These are phyloP conservation scores for Tuta absoluta DNA, from an alignment of 2,888 invertebrate species.

Conservation along the genomic window DNA sequence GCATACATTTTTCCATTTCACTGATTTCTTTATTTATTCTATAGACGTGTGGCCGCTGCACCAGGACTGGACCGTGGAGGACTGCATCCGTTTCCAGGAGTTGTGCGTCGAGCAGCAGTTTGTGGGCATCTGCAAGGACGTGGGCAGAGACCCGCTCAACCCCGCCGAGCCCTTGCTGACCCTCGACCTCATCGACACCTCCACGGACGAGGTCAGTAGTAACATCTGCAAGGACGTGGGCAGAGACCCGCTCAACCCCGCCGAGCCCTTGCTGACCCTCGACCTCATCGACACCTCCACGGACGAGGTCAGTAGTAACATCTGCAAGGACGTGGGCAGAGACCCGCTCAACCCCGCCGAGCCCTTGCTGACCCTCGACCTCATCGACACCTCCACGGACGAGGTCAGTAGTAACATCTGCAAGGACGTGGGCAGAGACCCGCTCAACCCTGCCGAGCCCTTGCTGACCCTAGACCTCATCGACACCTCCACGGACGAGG, in stretches of 20 bases:
- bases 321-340: conserved; percentile 82
- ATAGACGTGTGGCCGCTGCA: conserved; percentile 79
- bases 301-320: conserved; percentile 52
- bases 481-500: conserved; percentile 84
- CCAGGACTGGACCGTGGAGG: conserved; percentile 87
- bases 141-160: conserved; percentile 82
- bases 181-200: conserved; percentile 86
- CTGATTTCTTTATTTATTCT: background rate
- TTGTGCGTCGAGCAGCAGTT: conserved; percentile 86
- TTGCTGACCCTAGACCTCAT: conserved; percentile 85
- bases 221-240: too few relatives aligned
- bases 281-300: conserved; percentile 87
- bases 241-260: conserved; percentile 81
- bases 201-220: conserved; percentile 68
- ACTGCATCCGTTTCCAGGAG: conserved; percentile 87
- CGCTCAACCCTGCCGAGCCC: conserved; percentile 81
- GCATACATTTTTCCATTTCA: too few relatives aligned
- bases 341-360: conserved; percentile 83
- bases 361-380: conserved; percentile 83
- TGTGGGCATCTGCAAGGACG: conserved; percentile 84
- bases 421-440: conserved; percentile 82
- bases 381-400: conserved; percentile 86
- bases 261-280: conserved; percentile 83
- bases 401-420: conserved; percentile 67
- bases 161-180: conserved; percentile 83